Base-by-base conservation (phyloP, 1,140 invertebrate species). In the Euglossa dilemma region DNA sequence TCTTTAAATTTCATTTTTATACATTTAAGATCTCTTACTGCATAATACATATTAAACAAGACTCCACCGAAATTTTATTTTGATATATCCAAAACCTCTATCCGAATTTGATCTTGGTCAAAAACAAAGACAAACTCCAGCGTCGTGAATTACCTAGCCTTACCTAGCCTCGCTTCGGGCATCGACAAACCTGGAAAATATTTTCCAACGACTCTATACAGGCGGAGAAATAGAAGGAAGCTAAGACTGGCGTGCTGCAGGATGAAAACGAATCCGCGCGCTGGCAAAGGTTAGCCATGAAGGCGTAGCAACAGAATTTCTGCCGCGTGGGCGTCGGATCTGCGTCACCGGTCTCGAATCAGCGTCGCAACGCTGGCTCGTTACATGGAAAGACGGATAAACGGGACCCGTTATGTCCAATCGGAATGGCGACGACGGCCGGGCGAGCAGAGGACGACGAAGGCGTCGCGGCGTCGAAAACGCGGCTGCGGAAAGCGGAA, bases 281-380 rank as follows among this genome's bases (percentile, higher is more conserved):
- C 25, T 52, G 43, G n/a, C 43, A 82, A 66, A 57, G 28, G 59
- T 76, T 57, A n/a, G 18, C 25, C 72, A 23, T 45, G 61, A 67
- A 76, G 72, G 36, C 72, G 52, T 28, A 28, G 72, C 71, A 66
- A 67, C 61, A 76, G 80, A 76, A 50, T 76, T 64, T 59, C 28
- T 67, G 16, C 25, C 50, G 80, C 72, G 80, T 82, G 63, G 80
- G 80, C 63, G 80, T 76, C 80, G 43, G n/a, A 76, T 82, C 61
- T 67, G 80, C 80, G 72, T 76, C 80, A 81, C 52, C 52, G 50
- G n/a, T 43, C 63, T 66, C 25, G 72, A 59, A 76, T 82, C 80
- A 50, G 52, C 63, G 63, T 76, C 63, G 72, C 47, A 63, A 28
- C 36, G 59, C 47, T 74, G 45, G 50, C 69, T 80, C 50, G 70